Base-by-base conservation (phyloP, 2,113 vertebrate species). In the Protomyctophum bolini region DNA sequence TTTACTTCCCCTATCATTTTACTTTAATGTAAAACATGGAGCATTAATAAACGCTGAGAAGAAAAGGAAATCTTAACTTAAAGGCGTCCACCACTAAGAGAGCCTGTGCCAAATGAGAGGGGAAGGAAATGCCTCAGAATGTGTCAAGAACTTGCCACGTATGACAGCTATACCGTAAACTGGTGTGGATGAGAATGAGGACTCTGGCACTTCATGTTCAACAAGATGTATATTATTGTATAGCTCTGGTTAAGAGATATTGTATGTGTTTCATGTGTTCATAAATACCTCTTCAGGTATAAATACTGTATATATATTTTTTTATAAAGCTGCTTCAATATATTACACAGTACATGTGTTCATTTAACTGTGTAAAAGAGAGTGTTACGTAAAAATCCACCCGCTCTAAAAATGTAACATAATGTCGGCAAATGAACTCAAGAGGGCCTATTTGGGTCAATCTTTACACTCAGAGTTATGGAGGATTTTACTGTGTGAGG, bases 1-100 rank as follows among this genome's bases (percentile, higher is more conserved):
- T 73, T 74, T 78, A 84, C 79, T 65, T 90, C 80, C 87, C 81
- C 89, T 90, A 84, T 91, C 89, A 90, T 90, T 92, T 87, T 80
- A 82, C 83, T 79, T 73, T 49, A 77, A 75, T 63, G 83, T 87
- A 82, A 85, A 85, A 88, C 77, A 78, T 73, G 75, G 87, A 87
- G 79, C 76, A 87, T 90, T 91, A 90, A 91, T 90, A 85, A 86
- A 83, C 65, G n/a, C 75, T 80, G 84, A 88, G 86, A 83, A 83
- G 76, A 88, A 82, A 86, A 85, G 80, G 86, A 89, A 86, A 80
- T 83, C 68, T 89, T 91, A 79, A 87, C 68, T 89, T 83, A 85
- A 89, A 88, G 77, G 74, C 63, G 63, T 58, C 60, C 77, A 78
- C 71, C 81, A 70, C 75, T 64, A 58, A 76, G 73, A 58, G 63